Evolutionary conservation across 2,797 vertebrate species (phyloP).

Genomic region (Crenuchus spilurus): DNA sequence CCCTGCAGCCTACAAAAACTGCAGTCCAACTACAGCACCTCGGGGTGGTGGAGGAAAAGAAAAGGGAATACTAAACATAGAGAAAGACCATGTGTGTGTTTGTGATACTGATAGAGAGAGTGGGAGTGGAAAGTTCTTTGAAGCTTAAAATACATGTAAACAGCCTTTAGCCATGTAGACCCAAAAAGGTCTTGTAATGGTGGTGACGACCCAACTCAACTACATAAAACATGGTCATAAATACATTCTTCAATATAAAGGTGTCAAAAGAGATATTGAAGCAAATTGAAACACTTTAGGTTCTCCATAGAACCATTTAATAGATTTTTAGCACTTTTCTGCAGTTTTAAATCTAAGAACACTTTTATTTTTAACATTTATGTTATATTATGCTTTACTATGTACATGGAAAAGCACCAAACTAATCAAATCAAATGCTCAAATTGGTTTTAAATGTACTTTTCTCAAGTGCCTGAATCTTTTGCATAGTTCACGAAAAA

Average conservation of each 20-base stretch:
- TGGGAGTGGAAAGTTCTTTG: conserved; percentile 41
- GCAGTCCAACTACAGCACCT: conserved; percentile 38
- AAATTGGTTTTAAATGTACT: too few relatives aligned
- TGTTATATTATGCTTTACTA: too few relatives aligned
- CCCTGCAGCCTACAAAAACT: conserved; percentile 43
- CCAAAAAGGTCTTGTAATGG: conserved; percentile 29
- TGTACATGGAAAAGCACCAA: too few relatives aligned
- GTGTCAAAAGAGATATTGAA: background rate
- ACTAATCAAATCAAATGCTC: too few relatives aligned
- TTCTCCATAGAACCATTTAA: background rate
- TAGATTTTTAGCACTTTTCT: too few relatives aligned
- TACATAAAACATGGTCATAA: conserved; percentile 12
- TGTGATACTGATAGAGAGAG: conserved; percentile 27
- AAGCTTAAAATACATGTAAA: conserved; percentile 50
- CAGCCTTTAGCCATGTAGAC: conserved; percentile 47
- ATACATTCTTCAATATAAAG: background rate
- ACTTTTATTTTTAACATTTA: too few relatives aligned
- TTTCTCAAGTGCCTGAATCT: too few relatives aligned
- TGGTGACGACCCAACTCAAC: conserved; percentile 39
- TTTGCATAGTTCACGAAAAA: too few relatives aligned
- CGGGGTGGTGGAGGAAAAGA: conserved; percentile 21
- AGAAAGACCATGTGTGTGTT: conserved; percentile 16
- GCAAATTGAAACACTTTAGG: background rate
- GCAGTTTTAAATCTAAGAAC: too few relatives aligned
- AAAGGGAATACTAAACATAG: background rate